Evolutionary conservation across 2,888 invertebrate species (phyloP).

Genomic region (Lomographa bimaculata): DNA sequence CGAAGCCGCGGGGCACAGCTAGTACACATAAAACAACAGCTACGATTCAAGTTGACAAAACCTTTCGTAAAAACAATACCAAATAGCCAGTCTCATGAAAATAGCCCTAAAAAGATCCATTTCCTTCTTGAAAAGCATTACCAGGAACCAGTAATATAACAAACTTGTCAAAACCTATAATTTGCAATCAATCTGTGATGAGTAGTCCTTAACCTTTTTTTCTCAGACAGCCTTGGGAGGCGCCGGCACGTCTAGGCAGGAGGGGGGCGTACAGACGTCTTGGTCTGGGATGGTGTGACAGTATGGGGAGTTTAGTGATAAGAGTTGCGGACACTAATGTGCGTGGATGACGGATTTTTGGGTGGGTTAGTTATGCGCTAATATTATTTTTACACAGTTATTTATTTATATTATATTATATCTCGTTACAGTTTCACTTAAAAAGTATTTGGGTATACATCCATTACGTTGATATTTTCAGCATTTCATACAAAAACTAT

Average conservation of each 20-base stretch:
- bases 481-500: too few relatives aligned
- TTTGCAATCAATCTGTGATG: constrained; percentile 43
- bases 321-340: constrained; percentile 2
- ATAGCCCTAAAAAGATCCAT: constrained; percentile 2
- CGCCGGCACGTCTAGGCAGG: constrained; percentile 54
- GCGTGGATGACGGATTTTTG: neutral
- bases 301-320: neutral
- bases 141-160: constrained; percentile 17
- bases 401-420: too few relatives aligned
- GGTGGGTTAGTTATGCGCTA: constrained; percentile 1
- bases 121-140: constrained; percentile 1
- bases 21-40: too few relatives aligned
- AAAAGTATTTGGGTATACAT: too few relatives aligned
- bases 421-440: too few relatives aligned
- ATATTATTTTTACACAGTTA: too few relatives aligned
- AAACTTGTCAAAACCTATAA: constrained; percentile 37
- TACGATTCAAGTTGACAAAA: too few relatives aligned
- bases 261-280: constrained; percentile 21
- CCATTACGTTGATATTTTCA: too few relatives aligned
- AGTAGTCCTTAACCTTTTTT: constrained; percentile 61
- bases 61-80: too few relatives aligned
- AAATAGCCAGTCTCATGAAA: too few relatives aligned
- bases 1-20: too few relatives aligned
- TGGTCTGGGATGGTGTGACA: constrained; percentile 3
- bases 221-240: constrained; percentile 69